Evolutionary conservation across 30 jellyfish, hydroid and myxozoan species (phyloP), one percentile per base, ranked within the genome.

Genomic region (Aurelia sp.): DNA sequence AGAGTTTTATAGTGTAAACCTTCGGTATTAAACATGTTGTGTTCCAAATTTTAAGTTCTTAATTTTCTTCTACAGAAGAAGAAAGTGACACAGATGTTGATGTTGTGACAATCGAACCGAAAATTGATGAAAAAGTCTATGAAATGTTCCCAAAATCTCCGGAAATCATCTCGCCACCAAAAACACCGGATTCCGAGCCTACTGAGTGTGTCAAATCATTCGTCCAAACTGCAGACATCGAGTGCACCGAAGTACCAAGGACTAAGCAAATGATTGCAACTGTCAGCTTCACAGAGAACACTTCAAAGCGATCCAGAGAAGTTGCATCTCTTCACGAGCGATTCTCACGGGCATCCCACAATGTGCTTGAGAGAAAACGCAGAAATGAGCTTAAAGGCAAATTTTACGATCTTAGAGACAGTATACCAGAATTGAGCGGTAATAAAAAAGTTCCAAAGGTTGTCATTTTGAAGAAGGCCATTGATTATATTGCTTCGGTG

Each of bases 351-450:
- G 97, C 98, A 59, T 68, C 98, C 23, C 98, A 93, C 82, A 93
- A 93, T 72, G 97, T 93, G 13, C 90, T 93, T 35, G 98, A 93
- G 85, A 44, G 98, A 55, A 96, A 93, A 55, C 92, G 98, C 86
- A 68, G 98, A 82, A 93, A 93, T 79, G 98, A 93, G 73, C 92
- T 93, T 44, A 93, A 93, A 66, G 80, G 92, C 23, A 90, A 96
- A 55, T 93, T 93, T 68, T 80, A 88, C 79, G 71, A 73, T 40
- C 84, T 93, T 27, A 71, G 98, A 48, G 98, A 93, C 86, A 76
- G 90, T 53, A 77, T 93, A 16, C 98, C 98, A 18, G 98, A 93
- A 33, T 58, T 93, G 0, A 21, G 85, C 35, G 81, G 87, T 16
- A 87, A 93, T 69, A 92, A 93, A 79, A 93, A 93, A 57, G 93